Conservation (phyloP, 2,113 vertebrate species). For the Nibea coibor region DNA sequence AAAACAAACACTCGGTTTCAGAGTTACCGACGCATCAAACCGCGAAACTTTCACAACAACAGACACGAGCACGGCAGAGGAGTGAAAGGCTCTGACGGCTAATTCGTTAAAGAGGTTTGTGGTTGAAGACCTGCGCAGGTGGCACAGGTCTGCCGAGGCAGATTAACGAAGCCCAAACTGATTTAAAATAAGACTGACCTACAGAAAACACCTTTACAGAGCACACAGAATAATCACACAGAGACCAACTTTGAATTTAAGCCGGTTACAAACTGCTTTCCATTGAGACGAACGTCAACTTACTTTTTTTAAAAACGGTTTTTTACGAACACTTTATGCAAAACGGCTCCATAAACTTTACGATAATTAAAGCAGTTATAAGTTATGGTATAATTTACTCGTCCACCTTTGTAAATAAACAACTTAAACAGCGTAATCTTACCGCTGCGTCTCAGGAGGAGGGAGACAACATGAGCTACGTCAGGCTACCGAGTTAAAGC, state of each 20-base stretch:
- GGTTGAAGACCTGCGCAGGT: slow-evolving; percentile 15
- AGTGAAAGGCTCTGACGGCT: background rate
- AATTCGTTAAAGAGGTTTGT: slow-evolving; percentile 21
- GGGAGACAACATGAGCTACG: slow-evolving; percentile 12
- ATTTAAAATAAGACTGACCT: background rate
- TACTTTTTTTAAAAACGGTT: background rate
- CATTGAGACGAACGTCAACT: background rate
- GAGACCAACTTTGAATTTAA: background rate
- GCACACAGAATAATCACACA: background rate
- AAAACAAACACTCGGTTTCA: too few relatives aligned
- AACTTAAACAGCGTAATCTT: background rate
- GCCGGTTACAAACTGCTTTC: background rate
- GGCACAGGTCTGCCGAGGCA: slow-evolving; percentile 4
- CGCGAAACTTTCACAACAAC: background rate
- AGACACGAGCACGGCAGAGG: background rate
- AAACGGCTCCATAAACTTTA: background rate
- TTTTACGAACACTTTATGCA: background rate
- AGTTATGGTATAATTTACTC: accelerated
- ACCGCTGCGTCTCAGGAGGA: background rate
- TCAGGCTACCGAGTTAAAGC: slow-evolving; percentile 22
- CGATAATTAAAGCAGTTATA: too few relatives aligned
- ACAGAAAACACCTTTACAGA: background rate
- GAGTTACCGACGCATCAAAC: too few relatives aligned
- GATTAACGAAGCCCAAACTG: slow-evolving; percentile 25
- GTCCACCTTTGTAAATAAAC: background rate